phyloP scores from a whole-genome alignment of 2,113 vertebrate species.

The Rhinolophus ferrumequinum region DNA sequence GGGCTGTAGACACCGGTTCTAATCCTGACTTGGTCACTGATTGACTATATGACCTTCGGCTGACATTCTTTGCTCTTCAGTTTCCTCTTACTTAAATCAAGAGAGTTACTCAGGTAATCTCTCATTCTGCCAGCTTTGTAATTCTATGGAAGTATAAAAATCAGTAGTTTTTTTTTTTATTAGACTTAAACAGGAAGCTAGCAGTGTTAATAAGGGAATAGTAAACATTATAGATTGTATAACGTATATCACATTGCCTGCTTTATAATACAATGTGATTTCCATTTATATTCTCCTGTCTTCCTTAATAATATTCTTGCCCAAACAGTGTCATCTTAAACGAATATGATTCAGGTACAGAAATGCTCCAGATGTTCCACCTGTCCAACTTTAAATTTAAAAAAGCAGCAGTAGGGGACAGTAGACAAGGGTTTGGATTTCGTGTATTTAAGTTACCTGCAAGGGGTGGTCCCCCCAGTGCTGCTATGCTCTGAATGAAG shows the following conservation, averaged over 20 bases:
- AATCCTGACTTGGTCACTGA: not conserved
- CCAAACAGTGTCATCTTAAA: not conserved
- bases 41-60: rapidly evolving
- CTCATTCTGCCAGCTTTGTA: not conserved
- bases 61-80: not conserved
- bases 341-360: not conserved
- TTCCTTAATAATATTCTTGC: constrained; percentile 18
- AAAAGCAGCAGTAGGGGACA: not conserved
- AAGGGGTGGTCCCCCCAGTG: constrained; percentile 96
- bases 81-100: not conserved
- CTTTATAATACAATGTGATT: not conserved
- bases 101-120: not conserved
- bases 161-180: not conserved
- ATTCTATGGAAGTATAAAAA: not conserved
- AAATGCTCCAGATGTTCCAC: not conserved
- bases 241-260: not conserved
- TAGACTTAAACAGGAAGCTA: not conserved
- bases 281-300: not conserved
- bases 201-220: not conserved
- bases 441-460: constrained; percentile 88
- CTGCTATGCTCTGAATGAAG: constrained; percentile 96
- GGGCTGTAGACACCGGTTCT: not conserved
- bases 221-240: not conserved
- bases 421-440: not conserved
- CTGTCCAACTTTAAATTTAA: not conserved